Conservation (phyloP, 2,888 invertebrate species). For the Chrysomela aeneicollis region DNA sequence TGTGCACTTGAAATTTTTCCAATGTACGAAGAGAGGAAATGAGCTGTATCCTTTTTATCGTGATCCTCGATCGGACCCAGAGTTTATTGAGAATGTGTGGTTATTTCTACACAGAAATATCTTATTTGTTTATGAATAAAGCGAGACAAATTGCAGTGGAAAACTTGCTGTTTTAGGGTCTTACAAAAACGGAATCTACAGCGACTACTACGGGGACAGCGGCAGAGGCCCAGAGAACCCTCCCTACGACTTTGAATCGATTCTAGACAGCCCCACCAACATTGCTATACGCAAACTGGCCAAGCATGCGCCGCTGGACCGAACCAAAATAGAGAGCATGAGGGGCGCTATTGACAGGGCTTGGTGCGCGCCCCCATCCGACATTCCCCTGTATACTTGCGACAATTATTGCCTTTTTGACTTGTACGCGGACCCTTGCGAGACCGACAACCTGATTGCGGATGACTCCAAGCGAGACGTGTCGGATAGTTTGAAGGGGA, state of each 20-base stretch:
- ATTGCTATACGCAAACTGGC: constrained; percentile 45
- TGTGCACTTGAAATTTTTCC: too few species aligned
- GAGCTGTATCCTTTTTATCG: too few species aligned
- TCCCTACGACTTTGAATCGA: constrained; percentile 43
- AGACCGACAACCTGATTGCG: constrained; percentile 51
- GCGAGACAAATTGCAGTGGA: not conserved
- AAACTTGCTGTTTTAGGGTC: constrained; percentile 40
- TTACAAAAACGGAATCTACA: constrained; percentile 43
- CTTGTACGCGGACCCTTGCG: constrained; percentile 54
- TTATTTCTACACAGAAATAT: too few species aligned
- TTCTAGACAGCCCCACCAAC: constrained; percentile 50
- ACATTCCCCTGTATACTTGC: constrained; percentile 31
- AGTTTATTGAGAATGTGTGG: too few species aligned
- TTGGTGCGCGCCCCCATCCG: constrained; percentile 23
- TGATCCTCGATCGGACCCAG: too few species aligned
- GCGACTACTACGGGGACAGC: constrained; percentile 47
- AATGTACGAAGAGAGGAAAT: too few species aligned
- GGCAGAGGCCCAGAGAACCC: constrained; percentile 46
- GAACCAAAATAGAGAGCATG: constrained; percentile 14
- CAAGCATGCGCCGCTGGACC: constrained; percentile 27
- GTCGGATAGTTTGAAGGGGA: constrained; percentile 36
- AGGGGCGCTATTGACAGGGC: constrained; percentile 37
- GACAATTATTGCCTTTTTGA: constrained; percentile 52
- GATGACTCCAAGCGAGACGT: constrained; percentile 38
- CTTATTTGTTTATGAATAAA: too few species aligned